A percentile compares a stretch with the other conserved stretches of the same genome.
phyloP scores from a whole-genome alignment of 2,113 vertebrate species.

The Peucedramus taeniatus region DNA sequence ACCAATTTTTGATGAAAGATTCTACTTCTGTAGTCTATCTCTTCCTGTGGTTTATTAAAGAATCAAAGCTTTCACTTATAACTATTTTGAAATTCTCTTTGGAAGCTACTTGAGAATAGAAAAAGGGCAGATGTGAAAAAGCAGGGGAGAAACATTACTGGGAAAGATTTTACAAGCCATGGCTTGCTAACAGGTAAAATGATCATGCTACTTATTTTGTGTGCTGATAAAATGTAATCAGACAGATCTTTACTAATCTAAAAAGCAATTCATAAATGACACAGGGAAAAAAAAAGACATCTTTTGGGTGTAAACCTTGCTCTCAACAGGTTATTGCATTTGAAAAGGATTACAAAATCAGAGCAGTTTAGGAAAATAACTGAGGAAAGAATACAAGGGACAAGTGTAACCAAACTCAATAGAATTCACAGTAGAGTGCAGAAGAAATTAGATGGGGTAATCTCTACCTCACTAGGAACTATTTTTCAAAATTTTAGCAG shows the following conservation, averaged over 20 bases:
- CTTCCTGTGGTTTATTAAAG: neutral
- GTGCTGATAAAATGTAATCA: neutral
- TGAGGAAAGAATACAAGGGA: neutral
- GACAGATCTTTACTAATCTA: neutral
- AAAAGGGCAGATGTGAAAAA: neutral
- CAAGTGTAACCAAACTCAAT: neutral
- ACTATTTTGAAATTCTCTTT: neutral
- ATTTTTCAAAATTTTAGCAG: neutral
- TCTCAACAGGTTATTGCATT: neutral
- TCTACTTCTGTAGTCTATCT: neutral
- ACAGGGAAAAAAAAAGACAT: accelerated
- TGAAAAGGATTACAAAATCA: neutral
- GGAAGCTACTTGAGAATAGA: neutral
- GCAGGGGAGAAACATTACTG: neutral
- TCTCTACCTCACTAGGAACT: neutral
- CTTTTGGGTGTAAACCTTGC: neutral
- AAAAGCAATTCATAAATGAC: neutral
- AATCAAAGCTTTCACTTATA: neutral
- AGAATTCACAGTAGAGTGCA: neutral
- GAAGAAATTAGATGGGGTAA: neutral
- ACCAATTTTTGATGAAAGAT: neutral
- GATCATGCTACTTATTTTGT: neutral
- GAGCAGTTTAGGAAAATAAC: neutral
- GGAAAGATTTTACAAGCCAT: neutral
- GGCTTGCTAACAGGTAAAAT: neutral